Evolutionary conservation across 2,888 invertebrate species (phyloP).

Genomic region (Sinohyriopsis cumingii): DNA sequence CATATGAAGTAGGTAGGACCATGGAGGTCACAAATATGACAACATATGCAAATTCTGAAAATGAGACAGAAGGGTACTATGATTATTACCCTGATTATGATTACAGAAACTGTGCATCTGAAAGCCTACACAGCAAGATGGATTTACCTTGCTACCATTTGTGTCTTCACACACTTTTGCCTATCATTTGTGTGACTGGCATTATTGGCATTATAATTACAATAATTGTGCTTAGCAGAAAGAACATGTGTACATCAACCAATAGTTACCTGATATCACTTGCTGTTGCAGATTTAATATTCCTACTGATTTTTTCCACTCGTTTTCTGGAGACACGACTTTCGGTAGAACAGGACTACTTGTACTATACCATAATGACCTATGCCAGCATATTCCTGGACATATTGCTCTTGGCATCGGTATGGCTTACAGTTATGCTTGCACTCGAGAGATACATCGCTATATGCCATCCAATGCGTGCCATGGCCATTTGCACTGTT

Average conservation of each 20-base stretch:
- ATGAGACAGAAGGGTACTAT: no score
- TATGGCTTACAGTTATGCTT: constrained; percentile 69
- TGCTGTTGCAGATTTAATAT: constrained; percentile 64
- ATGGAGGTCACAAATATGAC: no score
- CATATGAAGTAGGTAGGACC: no score
- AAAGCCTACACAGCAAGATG: no score
- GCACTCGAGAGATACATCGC: constrained; percentile 69
- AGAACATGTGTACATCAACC: constrained; percentile 69
- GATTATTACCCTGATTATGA: no score
- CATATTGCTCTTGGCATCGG: constrained; percentile 55
- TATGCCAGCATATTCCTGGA: constrained; percentile 49
- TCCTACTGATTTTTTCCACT: constrained; percentile 54
- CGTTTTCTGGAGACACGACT: constrained; percentile 31
- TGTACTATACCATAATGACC: constrained; percentile 43
- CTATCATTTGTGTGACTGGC: constrained; percentile 58
- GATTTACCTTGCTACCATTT: no score
- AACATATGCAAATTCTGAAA: no score
- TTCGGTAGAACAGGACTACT: constrained; percentile 21
- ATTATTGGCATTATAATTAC: constrained; percentile 67
- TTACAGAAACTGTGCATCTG: no score
- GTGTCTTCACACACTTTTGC: constrained; percentile 40
- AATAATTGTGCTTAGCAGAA: constrained; percentile 65
- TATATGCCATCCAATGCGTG: constrained; percentile 66
- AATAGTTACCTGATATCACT: constrained; percentile 67
- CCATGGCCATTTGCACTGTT: constrained; percentile 61